phyloP scores from a whole-genome alignment of 2,797 vertebrate species.

The Sebastes trivittatus region DNA sequence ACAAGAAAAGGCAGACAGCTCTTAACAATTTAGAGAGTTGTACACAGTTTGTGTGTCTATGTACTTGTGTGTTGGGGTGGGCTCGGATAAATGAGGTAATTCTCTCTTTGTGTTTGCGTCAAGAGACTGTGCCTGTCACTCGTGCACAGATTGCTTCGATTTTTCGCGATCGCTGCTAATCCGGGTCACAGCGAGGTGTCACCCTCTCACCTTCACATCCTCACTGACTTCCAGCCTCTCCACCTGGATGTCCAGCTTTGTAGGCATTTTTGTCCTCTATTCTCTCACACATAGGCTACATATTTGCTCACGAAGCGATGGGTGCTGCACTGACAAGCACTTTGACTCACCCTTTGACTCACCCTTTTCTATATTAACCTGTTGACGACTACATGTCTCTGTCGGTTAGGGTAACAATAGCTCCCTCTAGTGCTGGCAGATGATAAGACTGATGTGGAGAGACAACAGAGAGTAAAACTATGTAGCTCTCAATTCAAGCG shows the following conservation, averaged over 20 bases:
- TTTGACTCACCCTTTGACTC: slow-evolving; percentile 38
- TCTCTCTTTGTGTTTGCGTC: slow-evolving; percentile 22
- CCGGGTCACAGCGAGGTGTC: neutral
- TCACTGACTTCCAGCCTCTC: neutral
- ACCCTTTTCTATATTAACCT: neutral
- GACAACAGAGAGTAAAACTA: neutral
- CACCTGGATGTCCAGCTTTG: slow-evolving; percentile 1
- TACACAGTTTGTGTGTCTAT: slow-evolving; percentile 30
- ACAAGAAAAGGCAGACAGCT: slow-evolving; percentile 59
- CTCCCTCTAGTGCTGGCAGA: slow-evolving; percentile 65
- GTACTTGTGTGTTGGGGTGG: slow-evolving; percentile 14
- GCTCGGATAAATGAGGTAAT: slow-evolving; percentile 33
- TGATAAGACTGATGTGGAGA: neutral
- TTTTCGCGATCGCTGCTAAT: slow-evolving; percentile 15
- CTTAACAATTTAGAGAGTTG: slow-evolving; percentile 53
- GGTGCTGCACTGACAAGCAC: slow-evolving; percentile 7
- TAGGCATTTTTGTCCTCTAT: neutral
- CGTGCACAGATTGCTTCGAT: neutral
- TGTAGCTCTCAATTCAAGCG: neutral
- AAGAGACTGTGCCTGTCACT: slow-evolving; percentile 29
- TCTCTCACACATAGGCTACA: neutral
- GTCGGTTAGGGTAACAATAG: slow-evolving; percentile 37
- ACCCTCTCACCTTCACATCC: slow-evolving; percentile 1
- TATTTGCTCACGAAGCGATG: neutral
- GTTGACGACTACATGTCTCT: neutral